phyloP scores from a whole-genome alignment of 2,797 vertebrate species.

The Alfaro cultratus region DNA sequence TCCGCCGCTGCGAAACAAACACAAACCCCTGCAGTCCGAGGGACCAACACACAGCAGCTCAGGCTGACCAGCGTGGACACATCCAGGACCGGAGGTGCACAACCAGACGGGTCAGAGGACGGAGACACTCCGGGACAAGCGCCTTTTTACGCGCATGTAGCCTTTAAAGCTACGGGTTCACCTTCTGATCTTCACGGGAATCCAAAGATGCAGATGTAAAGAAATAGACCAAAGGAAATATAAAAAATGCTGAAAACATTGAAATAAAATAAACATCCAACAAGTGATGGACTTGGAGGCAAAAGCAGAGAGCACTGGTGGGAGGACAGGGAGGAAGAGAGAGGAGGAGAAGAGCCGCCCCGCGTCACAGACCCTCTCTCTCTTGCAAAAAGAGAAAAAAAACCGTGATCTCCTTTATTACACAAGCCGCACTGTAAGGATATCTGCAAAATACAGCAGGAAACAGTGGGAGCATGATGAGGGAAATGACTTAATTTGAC shows the following conservation, averaged over 20 bases:
- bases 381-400: neutral
- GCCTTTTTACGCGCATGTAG: slow-evolving; percentile 57
- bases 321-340: slow-evolving; percentile 30
- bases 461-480: neutral
- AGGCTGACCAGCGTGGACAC: slow-evolving; percentile 18
- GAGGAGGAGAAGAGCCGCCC: slow-evolving; percentile 53
- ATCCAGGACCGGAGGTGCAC: slow-evolving; percentile 18
- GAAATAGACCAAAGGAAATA: neutral
- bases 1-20: slow-evolving; percentile 10
- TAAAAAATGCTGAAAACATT: neutral
- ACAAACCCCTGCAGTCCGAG: slow-evolving; percentile 10
- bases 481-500: neutral
- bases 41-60: slow-evolving; percentile 33
- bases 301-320: slow-evolving; percentile 52
- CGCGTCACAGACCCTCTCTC: slow-evolving; percentile 22
- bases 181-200: slow-evolving; percentile 6
- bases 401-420: slow-evolving; percentile 3
- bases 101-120: neutral
- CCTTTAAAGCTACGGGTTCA: slow-evolving; percentile 10
- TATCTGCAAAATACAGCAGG: neutral
- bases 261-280: slow-evolving; percentile 48
- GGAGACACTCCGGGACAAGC: neutral
- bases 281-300: slow-evolving; percentile 50
- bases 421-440: neutral
- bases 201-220: neutral